phyloP scores from a whole-genome alignment of 2,888 invertebrate species.

The Spicauda simplicius region DNA sequence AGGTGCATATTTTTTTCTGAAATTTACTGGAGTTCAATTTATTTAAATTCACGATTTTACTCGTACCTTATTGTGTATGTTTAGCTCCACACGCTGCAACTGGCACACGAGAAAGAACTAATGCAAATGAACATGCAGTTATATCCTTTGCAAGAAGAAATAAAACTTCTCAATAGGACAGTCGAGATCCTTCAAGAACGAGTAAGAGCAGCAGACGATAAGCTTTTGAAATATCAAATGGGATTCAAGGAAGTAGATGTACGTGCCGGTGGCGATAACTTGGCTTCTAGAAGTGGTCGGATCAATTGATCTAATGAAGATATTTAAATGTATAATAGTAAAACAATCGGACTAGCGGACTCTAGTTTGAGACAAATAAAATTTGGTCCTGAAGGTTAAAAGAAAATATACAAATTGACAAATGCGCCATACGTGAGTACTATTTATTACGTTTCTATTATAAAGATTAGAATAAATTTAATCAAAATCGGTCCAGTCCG shows the following conservation, averaged over 20 bases:
- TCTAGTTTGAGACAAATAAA: too few relatives aligned
- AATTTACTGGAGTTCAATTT: too few relatives aligned
- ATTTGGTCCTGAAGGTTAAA: too few relatives aligned
- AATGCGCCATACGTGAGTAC: too few relatives aligned
- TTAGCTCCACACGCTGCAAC: slow-evolving; percentile 90
- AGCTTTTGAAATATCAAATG: slow-evolving; percentile 63
- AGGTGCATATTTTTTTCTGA: too few relatives aligned
- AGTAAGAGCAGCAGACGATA: slow-evolving; percentile 66
- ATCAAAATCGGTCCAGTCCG: too few relatives aligned
- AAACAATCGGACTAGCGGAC: too few relatives aligned
- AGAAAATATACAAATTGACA: too few relatives aligned
- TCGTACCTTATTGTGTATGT: slow-evolving; percentile 42
- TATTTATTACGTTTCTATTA: too few relatives aligned
- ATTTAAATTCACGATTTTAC: too few relatives aligned
- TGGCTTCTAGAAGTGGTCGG: slow-evolving; percentile 18
- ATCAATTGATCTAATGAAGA: slow-evolving; percentile 11
- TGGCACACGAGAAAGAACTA: slow-evolving; percentile 89
- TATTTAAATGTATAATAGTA: not conserved
- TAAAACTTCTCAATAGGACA: slow-evolving; percentile 85
- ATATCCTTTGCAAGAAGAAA: slow-evolving; percentile 84
- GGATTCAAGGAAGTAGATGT: slow-evolving; percentile 54
- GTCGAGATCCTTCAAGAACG: slow-evolving; percentile 78
- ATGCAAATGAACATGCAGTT: slow-evolving; percentile 87
- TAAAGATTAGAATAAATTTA: too few relatives aligned
- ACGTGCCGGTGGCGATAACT: slow-evolving; percentile 69